Evolutionary conservation across 2,113 vertebrate species (phyloP).

Genomic region (Psilopogon haemacephalus): DNA sequence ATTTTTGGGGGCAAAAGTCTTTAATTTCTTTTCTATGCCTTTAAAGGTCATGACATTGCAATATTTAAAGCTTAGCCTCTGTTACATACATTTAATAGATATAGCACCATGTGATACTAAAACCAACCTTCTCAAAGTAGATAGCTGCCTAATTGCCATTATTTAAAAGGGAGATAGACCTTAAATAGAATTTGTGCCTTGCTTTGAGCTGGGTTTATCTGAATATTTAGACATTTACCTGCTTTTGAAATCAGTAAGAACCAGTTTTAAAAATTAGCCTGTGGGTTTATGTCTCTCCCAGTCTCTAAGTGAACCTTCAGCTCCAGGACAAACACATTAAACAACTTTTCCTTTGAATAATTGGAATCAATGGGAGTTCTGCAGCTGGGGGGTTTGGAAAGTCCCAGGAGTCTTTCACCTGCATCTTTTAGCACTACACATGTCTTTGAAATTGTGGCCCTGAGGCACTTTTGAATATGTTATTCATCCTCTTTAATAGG

Average conservation of each 20-base stretch:
- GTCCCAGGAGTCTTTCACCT: conserved; percentile 40
- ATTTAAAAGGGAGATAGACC: background rate
- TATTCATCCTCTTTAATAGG: conserved; percentile 47
- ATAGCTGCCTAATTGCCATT: background rate
- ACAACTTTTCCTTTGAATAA: conserved; percentile 47
- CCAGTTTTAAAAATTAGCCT: background rate
- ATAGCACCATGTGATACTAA: background rate
- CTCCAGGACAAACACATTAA: conserved; percentile 39
- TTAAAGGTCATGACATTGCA: background rate
- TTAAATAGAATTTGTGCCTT: background rate
- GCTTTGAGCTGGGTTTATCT: background rate
- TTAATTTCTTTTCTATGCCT: background rate
- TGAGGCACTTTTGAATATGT: conserved; percentile 11
- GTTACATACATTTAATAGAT: background rate
- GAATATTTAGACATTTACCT: background rate
- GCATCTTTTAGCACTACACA: conserved; percentile 13
- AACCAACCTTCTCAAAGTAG: background rate
- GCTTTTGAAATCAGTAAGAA: conserved; percentile 3
- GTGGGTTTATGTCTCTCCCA: background rate
- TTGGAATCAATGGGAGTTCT: conserved; percentile 15
- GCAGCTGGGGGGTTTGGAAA: conserved; percentile 39
- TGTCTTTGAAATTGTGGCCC: conserved; percentile 44
- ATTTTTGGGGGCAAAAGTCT: background rate
- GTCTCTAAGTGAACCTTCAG: background rate
- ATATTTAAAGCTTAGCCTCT: background rate